Percentiles rank a stretch among this genome's conserved stretches.
Evolutionary conservation across 2,113 vertebrate species (phyloP).

Genomic region (Seriola dumerili): DNA sequence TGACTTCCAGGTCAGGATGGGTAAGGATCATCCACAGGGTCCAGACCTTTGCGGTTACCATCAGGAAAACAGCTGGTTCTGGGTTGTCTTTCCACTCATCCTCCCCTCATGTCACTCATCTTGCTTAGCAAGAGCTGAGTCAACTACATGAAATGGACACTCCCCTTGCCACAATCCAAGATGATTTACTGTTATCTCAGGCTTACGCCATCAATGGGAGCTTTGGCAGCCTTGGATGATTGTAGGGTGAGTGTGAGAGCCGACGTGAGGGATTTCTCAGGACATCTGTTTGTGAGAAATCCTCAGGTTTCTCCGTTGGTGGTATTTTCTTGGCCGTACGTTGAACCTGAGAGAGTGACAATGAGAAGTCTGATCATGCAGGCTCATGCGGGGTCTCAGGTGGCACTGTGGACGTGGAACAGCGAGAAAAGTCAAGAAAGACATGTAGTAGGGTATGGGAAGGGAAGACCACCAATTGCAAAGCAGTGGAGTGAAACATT

Average conservation of each 20-base stretch:
- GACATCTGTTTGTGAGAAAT: slow-evolving; percentile 56
- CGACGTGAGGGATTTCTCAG: slow-evolving; percentile 33
- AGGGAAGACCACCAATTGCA: slow-evolving; percentile 44
- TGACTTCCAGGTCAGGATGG: slow-evolving; percentile 71
- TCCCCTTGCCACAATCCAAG: slow-evolving; percentile 46
- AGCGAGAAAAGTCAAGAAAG: slow-evolving; percentile 29
- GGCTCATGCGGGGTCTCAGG: slow-evolving; percentile 52
- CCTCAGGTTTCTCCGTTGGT: slow-evolving; percentile 39
- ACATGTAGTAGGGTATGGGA: background rate
- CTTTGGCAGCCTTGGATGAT: slow-evolving; percentile 56
- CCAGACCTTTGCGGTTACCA: slow-evolving; percentile 47
- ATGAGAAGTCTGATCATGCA: slow-evolving; percentile 47
- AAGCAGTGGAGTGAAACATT: slow-evolving; percentile 66
- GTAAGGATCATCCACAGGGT: slow-evolving; percentile 56
- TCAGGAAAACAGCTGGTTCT: slow-evolving; percentile 74
- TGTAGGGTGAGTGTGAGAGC: slow-evolving; percentile 50
- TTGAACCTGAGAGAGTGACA: slow-evolving; percentile 52
- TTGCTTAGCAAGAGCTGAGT: slow-evolving; percentile 67
- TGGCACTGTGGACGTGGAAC: slow-evolving; percentile 16
- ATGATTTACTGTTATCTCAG: slow-evolving; percentile 60
- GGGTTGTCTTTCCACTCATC: slow-evolving; percentile 18
- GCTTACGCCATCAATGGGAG: slow-evolving; percentile 46
- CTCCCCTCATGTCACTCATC: slow-evolving; percentile 44
- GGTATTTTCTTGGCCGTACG: slow-evolving; percentile 47
- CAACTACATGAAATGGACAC: slow-evolving; percentile 52